phyloP scores from a whole-genome alignment of 2,113 vertebrate genomes.

The Oxyruncus cristatus region DNA sequence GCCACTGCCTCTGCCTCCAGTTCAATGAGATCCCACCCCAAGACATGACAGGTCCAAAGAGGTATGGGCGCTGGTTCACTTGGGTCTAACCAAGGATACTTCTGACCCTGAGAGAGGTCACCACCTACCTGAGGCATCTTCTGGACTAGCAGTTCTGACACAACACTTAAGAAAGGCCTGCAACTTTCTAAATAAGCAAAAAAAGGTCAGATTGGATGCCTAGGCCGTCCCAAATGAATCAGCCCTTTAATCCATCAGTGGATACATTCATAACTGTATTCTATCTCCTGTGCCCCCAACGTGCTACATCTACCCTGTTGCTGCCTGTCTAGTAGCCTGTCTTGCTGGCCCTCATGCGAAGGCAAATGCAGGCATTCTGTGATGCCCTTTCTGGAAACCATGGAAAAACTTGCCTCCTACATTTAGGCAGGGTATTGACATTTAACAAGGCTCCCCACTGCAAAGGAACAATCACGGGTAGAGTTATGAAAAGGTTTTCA shows the following conservation, averaged over 20 bases:
- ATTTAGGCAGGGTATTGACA: not conserved
- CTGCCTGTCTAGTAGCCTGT: not conserved
- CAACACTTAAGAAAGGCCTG: not conserved
- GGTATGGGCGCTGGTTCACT: accelerated
- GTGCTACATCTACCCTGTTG: not conserved
- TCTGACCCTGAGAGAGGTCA: not conserved
- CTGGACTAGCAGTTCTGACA: not conserved
- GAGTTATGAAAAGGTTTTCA: not conserved
- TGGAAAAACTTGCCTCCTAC: not conserved
- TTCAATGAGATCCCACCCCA: not conserved
- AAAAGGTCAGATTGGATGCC: not conserved
- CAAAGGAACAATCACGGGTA: not conserved
- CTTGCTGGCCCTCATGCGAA: not conserved
- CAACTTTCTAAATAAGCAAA: not conserved
- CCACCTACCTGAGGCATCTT: not conserved
- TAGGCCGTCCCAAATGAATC: not conserved
- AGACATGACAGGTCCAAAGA: accelerated
- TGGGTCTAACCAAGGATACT: not conserved
- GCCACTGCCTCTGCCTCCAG: not conserved
- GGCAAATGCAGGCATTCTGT: not conserved
- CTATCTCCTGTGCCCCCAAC: not conserved
- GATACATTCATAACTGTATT: not conserved
- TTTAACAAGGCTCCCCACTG: not conserved
- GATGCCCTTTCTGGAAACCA: not conserved
- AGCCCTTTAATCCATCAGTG: not conserved